phyloP scores from a whole-genome alignment of 1,140 invertebrate genomes.

The Drosophila funebris region DNA sequence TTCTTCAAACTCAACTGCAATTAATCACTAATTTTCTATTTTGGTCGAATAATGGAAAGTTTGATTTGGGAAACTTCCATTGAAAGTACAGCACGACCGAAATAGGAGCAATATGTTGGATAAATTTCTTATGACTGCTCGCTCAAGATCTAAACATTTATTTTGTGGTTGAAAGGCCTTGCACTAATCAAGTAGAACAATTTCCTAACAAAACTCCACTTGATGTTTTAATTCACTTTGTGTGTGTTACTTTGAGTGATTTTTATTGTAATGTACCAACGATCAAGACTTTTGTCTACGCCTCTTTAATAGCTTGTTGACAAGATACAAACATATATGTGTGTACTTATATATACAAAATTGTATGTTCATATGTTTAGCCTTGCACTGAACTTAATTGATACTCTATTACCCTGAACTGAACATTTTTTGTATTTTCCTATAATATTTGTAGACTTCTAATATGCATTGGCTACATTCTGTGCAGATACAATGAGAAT shows the following conservation, averaged over 20 bases:
- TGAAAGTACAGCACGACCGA: background rate
- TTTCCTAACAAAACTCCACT: constrained; percentile 22
- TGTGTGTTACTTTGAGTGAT: constrained; percentile 7
- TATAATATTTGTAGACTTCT: constrained; percentile 30
- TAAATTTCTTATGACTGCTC: background rate
- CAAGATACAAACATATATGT: constrained; percentile 7
- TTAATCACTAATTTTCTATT: constrained; percentile 4
- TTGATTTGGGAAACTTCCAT: background rate
- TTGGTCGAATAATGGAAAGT: background rate
- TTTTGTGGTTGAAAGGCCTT: background rate
- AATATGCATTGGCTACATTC: constrained; percentile 33
- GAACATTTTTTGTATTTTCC: background rate
- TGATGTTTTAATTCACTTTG: constrained; percentile 26
- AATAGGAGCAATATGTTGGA: background rate
- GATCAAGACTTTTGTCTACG: constrained; percentile 21
- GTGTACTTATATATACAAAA: background rate
- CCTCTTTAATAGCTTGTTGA: constrained; percentile 33
- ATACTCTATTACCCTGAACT: constrained; percentile 21
- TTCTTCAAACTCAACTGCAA: background rate
- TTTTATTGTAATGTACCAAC: constrained; percentile 29
- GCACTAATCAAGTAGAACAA: constrained; percentile 11
- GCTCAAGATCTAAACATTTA: background rate
- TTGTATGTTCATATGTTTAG: constrained; percentile 11
- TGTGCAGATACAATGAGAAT: constrained; percentile 14
- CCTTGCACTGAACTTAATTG: constrained; percentile 39